Evolutionary conservation across 2,888 invertebrate species (phyloP), one percentile per base, ranked within the genome.

Genomic region (Frankliniella intonsa): DNA sequence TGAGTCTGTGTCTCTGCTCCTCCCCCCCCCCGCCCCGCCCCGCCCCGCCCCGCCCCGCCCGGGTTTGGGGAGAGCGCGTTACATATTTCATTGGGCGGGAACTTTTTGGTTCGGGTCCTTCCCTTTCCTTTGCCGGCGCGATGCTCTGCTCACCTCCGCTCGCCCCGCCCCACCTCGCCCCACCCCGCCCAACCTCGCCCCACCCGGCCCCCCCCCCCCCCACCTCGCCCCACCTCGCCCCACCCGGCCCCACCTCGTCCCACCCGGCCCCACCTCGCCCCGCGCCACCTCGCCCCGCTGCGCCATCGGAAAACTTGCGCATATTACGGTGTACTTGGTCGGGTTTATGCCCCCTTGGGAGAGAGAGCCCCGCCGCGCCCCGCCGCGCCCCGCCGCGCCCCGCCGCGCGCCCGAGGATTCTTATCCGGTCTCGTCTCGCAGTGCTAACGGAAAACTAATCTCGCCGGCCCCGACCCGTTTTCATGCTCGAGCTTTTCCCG

Each of bases 21-120:
- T 17, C 62, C n/a, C 14, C 62, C 62, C 12, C n/a, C 1, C n/a
- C 17, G 62, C 62, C n/a, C 62, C n/a, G 17, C 17, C 62, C 12
- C n/a, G 12, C n/a, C 62, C 19, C 62, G n/a, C 55, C 55, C 19
- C 55, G 55, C 55, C 12, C 14, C 10, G 55, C 55, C 7, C 17
- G 17, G 62, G 62, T 76, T 76, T 76, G n/a, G 69, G 69, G 12
- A 9, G 10, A 11, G 69, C 69, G 69, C 69, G 22, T 76, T 76
- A 76, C 69, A 76, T 76, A 76, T 76, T 76, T 76, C 69, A 76
- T 76, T 76, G 69, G 69, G 22, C 25, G 22, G 69, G 25, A 76
- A 76, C 69, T 76, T 76, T 76, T 76, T 22, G 69, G 12, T 76
- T 9, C 14, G 55, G 69, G 69, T 22, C 69, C 69, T 76, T 76